Evolutionary conservation across 2,888 invertebrate genomes (phyloP).

Genomic region (Cryptosula pallasiana): DNA sequence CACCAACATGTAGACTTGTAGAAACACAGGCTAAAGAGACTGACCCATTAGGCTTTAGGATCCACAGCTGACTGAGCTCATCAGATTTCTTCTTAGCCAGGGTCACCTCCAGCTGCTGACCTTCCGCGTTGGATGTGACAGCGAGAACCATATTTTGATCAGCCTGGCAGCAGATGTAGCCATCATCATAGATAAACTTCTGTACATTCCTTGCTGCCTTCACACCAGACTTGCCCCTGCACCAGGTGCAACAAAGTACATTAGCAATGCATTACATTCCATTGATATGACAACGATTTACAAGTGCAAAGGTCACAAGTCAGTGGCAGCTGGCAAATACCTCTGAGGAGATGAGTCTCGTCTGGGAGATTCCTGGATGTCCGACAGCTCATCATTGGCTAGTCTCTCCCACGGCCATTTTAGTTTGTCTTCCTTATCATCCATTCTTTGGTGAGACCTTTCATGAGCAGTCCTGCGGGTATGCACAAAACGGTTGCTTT

Average conservation of each 20-base stretch:
- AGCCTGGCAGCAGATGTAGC: constrained; percentile 39
- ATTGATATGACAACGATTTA: too few species aligned
- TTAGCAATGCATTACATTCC: too few species aligned
- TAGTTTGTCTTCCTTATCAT: constrained; percentile 39
- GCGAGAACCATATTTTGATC: constrained; percentile 42
- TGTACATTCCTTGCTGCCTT: constrained; percentile 33
- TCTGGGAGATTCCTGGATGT: constrained; percentile 21
- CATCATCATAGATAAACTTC: constrained; percentile 45
- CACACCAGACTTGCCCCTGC: background rate
- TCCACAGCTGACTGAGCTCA: constrained; percentile 47
- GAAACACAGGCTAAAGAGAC: too few species aligned
- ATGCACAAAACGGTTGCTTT: too few species aligned
- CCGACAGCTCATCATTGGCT: constrained; percentile 35
- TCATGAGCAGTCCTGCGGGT: constrained; percentile 42
- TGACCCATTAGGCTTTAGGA: constrained; percentile 46
- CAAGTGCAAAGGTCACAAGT: too few species aligned
- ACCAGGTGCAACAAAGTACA: too few species aligned
- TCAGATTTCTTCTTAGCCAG: constrained; percentile 43
- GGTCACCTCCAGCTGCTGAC: constrained; percentile 41
- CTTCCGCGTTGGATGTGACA: constrained; percentile 35
- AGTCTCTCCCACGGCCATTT: constrained; percentile 53
- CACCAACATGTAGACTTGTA: too few species aligned
- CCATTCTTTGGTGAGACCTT: constrained; percentile 39
- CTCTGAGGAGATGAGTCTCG: constrained; percentile 2
- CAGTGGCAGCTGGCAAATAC: background rate